Conservation (phyloP, 2,888 invertebrate species). For the Sinhomidia bicolor region DNA sequence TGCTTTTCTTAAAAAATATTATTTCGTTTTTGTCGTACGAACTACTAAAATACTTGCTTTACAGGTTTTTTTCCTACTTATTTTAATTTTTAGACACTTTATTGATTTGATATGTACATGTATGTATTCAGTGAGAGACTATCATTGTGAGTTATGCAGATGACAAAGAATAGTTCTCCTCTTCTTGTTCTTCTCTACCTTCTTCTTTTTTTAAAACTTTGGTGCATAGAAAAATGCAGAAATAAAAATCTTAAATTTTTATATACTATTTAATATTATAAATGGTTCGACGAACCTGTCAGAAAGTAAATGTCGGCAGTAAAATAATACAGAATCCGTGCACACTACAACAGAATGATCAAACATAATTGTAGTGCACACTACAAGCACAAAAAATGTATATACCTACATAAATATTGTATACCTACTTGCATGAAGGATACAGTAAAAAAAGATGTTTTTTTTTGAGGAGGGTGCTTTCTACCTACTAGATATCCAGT, state of each 20-base stretch:
- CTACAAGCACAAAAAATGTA: no score
- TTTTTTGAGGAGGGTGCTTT: neutral
- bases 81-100: neutral
- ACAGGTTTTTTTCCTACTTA: neutral
- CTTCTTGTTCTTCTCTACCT: slow-evolving; percentile 3
- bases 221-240: neutral
- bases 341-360: no score
- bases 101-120: neutral
- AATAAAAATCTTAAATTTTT: neutral
- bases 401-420: slow-evolving; percentile 52
- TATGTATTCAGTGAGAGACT: no score
- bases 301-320: no score
- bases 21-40: neutral
- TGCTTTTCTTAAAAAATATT: neutral
- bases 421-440: neutral
- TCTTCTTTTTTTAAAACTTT: slow-evolving; percentile 18
- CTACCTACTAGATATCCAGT: neutral
- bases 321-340: no score
- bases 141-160: neutral
- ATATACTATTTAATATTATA: neutral
- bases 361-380: no score
- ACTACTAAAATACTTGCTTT: neutral
- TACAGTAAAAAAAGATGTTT: neutral
- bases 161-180: slow-evolving; percentile 1
- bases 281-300: no score